Evolutionary conservation across 2,797 vertebrate species (phyloP), one percentile per base, ranked within the genome.

Genomic region (Eulemur albifrons): DNA sequence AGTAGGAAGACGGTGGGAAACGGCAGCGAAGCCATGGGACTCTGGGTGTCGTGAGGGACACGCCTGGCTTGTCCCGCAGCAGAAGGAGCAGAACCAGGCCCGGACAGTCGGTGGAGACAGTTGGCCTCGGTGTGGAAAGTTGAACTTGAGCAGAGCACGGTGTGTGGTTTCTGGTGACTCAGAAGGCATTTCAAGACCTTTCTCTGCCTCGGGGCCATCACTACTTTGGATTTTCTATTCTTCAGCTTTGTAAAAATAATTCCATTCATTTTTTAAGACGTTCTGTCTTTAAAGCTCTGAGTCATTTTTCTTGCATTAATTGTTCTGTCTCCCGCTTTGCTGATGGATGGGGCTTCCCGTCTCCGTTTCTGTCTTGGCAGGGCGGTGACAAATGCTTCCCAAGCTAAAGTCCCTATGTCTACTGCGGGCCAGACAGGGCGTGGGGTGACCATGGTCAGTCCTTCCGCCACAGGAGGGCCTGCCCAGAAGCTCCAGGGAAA

Each of bases 361-460:
- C 75, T 96, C 14, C 89, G 87, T 96, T 95, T 98, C 95, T 90
- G 65, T 98, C 98, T 98, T 95, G 59, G 89, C 98, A 99, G 99
- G 98, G 99, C 99, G 0, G 98, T 98, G 45, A 99, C 99, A 25
- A 99, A 98, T 76, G 98, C 98, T 97, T 98, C 98, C 48, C 99
- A 99, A 98, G 98, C 99, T 97, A 99, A 99, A 98, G 98, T 99
- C 85, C 98, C 99, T 67, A 90, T 99, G 98, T 99, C 98, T 87
- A 98, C 99, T 20, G 98, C 99, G 95, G 98, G 99, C 76, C 99
- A 99, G 98, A 98, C 99, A 0, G 99, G 99, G 86, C 98, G 99
- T 67, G 99, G 99, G 20, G 98, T 99, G 96, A 99, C 99, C 89
- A 98, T 99, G 75, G 99, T 99, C 97, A 99, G 98, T 96, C 98